Evolutionary conservation across 2,113 vertebrate species (phyloP), one percentile per base, ranked within the genome.

Genomic region (Myotis yumanensis): DNA sequence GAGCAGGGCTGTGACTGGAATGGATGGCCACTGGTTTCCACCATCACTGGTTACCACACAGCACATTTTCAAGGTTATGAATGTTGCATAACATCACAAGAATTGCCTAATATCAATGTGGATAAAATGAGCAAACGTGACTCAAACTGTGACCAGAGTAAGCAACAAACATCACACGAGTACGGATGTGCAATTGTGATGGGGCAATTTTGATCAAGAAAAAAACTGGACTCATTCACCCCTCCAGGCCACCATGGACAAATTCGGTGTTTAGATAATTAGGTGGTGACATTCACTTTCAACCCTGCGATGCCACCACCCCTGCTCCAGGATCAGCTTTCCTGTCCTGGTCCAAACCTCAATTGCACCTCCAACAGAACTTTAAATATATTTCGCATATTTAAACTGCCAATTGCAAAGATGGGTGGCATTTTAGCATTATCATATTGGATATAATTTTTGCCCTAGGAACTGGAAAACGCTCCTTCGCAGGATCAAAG

Each of bases 401-500:
- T 91, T 43, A 18, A 2, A 4, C 14, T 0, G 0, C n/a, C 35
- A 69, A 3, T 3, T 30, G 84, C 43, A 51, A 80, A 40, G 75
- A 32, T 1, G 28, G 16, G 82, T 30, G 28, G 48, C 66, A 10
- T 82, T 73, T 93, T n/a, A 64, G 28, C 97, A n/a, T 30, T 77
- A 43, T 83, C 73, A 2, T 30, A 9, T 6, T 73, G 88, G 95
- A 69, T 22, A 23, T 43, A 86, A 72, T 81, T 97, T 97, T 92
- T 90, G 40, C 92, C 71, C 62, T 62, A 23, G 64, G 6, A 69
- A 35, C 35, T 48, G 95, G 91, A 93, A 96, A 97, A 68, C 11
- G 0, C 80, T 93, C 28, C 95, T 92, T 91, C 69, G 3, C 11
- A 5, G 43, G 89, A 97, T 97, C 96, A 97, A 97, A 96, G 96